Evolutionary conservation across 2,888 invertebrate species (phyloP).

Genomic region (Anodontia alba): DNA sequence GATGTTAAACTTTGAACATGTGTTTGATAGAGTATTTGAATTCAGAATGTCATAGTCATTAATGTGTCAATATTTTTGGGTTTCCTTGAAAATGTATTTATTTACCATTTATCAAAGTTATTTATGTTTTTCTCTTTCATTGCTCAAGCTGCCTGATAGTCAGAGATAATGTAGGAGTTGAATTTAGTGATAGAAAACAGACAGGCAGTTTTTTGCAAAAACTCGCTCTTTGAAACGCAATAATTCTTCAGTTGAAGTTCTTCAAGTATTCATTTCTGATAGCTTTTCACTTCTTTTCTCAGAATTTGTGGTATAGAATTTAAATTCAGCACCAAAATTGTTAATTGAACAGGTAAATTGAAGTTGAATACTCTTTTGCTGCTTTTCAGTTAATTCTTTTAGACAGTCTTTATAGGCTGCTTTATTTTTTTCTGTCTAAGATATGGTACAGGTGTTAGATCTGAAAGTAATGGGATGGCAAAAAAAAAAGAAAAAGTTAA

Average conservation of each 20-base stretch:
- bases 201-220: background rate
- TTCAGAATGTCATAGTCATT: too few relatives aligned
- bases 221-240: background rate
- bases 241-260: background rate
- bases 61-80: too few relatives aligned
- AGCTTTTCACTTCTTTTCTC: background rate
- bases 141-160: background rate
- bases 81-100: background rate
- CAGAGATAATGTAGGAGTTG: background rate
- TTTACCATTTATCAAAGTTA: background rate
- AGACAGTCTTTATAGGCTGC: background rate
- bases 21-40: too few relatives aligned
- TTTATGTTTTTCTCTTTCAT: background rate
- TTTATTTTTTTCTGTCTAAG: background rate
- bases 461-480: too few relatives aligned
- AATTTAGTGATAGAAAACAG: constrained; percentile 5
- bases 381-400: background rate
- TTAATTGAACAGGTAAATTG: background rate
- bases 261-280: background rate
- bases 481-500: too few relatives aligned
- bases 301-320: background rate
- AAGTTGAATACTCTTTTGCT: background rate
- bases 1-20: too few relatives aligned
- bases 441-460: background rate
- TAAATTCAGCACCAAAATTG: background rate